phyloP scores from a whole-genome alignment of 2,797 vertebrate species.

The Sebastes ruberrimus region DNA sequence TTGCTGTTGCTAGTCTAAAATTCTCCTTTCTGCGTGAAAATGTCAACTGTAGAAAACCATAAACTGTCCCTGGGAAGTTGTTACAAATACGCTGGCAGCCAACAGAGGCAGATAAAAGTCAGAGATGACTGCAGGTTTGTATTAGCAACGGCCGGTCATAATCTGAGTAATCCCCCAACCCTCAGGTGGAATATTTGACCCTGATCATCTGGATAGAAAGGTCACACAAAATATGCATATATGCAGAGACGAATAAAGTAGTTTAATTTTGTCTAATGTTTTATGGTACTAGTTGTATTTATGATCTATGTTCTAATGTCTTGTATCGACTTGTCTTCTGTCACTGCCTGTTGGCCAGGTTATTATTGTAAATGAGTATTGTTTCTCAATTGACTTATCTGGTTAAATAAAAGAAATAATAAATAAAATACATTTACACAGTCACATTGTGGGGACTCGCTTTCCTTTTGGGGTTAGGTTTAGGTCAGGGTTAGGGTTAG shows the following conservation, averaged over 20 bases:
- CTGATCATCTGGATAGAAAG: conserved; percentile 5
- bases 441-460: not conserved
- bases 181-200: conserved; percentile 27
- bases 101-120: conserved; percentile 10
- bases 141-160: conserved; percentile 3
- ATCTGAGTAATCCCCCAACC: not conserved
- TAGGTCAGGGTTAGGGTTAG: too few relatives aligned
- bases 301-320: too few relatives aligned
- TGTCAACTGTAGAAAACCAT: not conserved
- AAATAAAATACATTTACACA: not conserved
- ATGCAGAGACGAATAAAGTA: not conserved
- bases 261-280: too few relatives aligned
- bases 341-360: too few relatives aligned
- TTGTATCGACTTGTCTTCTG: too few relatives aligned
- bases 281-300: too few relatives aligned
- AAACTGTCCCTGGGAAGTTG: not conserved
- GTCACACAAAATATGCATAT: not conserved
- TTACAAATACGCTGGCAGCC: not conserved
- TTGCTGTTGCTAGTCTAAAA: not conserved
- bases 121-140: not conserved
- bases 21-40: not conserved
- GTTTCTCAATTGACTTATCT: too few relatives aligned
- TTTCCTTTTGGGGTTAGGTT: not conserved
- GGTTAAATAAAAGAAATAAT: too few relatives aligned
- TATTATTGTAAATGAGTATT: too few relatives aligned